Percentiles rank a stretch among this genome's conserved stretches.
These are phyloP conservation scores for Apodemus agrarius DNA, from an alignment of 2,797 vertebrate species.

Conservation along the genomic window DNA sequence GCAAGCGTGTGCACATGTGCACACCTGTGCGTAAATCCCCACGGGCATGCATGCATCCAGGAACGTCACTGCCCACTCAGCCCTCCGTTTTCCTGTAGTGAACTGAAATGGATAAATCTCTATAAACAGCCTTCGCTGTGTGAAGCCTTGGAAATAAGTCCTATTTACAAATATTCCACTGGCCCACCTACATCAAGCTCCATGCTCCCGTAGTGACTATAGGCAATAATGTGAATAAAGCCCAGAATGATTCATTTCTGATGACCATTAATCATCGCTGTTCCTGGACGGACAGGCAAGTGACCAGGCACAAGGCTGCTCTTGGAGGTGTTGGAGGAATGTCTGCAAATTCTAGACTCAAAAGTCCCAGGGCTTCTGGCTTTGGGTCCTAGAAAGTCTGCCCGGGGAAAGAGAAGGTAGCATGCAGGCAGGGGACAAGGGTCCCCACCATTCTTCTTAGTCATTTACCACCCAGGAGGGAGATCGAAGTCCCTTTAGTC, in stretches of 20 bases:
- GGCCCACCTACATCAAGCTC: constrained; percentile 49
- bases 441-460: constrained; percentile 13
- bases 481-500: constrained; percentile 76
- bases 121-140: constrained; percentile 52
- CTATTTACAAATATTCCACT: constrained; percentile 71
- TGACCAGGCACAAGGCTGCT: background rate
- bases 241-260: constrained; percentile 61
- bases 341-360: constrained; percentile 49
- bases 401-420: background rate
- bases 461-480: constrained; percentile 23
- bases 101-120: constrained; percentile 59
- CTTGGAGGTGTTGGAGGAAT: background rate
- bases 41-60: background rate
- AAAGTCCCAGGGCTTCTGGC: background rate
- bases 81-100: constrained; percentile 16
- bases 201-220: constrained; percentile 20
- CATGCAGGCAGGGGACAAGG: background rate
- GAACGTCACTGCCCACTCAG: background rate
- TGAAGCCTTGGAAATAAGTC: constrained; percentile 69
- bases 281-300: constrained; percentile 7
- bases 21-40: background rate
- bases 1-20: no score
- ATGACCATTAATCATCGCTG: constrained; percentile 46
- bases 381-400: background rate
- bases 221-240: constrained; percentile 63